Percentiles rank a stretch among this genome's conserved stretches.
Conservation (phyloP, 2,888 invertebrate species). For the Eurois occulta region DNA sequence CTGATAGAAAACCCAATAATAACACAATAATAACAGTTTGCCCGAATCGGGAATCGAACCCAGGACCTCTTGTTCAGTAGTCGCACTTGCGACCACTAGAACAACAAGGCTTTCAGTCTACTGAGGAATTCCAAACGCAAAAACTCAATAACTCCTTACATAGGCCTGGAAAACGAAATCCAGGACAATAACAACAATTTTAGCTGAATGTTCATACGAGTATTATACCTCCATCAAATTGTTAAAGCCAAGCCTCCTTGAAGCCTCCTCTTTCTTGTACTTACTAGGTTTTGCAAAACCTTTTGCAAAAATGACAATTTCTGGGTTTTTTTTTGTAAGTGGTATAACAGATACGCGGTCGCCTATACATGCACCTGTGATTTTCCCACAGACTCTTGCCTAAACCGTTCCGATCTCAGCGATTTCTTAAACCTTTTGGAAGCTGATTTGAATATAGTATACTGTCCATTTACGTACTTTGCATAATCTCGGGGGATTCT, state of each 20-base stretch:
- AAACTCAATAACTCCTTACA: too few species aligned
- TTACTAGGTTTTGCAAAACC: background rate
- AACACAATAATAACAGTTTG: too few species aligned
- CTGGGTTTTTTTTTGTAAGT: background rate
- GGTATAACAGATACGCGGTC: background rate
- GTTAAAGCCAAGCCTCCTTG: background rate
- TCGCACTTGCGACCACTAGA: too few species aligned
- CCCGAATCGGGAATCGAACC: too few species aligned
- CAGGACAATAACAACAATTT: background rate
- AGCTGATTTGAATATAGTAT: conserved; percentile 35
- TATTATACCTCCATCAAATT: background rate
- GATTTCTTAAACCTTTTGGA: conserved; percentile 33
- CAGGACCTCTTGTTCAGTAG: too few species aligned
- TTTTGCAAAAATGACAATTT: background rate
- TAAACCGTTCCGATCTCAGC: conserved; percentile 6
- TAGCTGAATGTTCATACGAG: background rate
- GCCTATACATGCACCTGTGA: background rate
- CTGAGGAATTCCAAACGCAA: too few species aligned
- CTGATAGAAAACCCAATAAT: too few species aligned
- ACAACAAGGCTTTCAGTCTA: too few species aligned
- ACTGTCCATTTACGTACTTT: conserved; percentile 36
- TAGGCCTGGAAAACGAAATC: background rate
- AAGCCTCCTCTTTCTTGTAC: background rate
- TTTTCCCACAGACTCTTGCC: background rate
- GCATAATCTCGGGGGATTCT: conserved; percentile 17